Percentiles rank a stretch among this genome's conserved stretches.
Evolutionary conservation across 2,888 invertebrate species (phyloP).

Genomic region (Andricus quercusramuli): DNA sequence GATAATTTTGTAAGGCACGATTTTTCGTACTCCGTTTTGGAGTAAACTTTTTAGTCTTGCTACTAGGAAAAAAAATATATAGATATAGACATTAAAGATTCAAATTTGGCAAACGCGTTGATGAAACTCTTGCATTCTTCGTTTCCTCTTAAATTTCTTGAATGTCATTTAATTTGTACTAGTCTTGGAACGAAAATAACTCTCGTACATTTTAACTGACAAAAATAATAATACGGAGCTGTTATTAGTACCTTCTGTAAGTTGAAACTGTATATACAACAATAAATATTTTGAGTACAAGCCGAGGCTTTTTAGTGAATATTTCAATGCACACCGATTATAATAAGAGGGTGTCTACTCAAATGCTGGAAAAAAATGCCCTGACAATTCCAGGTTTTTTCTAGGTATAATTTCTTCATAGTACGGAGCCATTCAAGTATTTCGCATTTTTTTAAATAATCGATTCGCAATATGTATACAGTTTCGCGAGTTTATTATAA

Average conservation of each 20-base stretch:
- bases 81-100: neutral
- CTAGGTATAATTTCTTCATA: too few relatives aligned
- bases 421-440: too few relatives aligned
- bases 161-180: neutral
- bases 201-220: neutral
- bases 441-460: too few relatives aligned
- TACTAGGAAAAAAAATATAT: neutral
- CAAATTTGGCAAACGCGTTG: neutral
- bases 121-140: neutral
- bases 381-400: too few relatives aligned
- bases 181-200: neutral
- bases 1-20: constrained; percentile 7
- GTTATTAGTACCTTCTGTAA: constrained; percentile 16
- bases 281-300: constrained; percentile 30
- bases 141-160: neutral
- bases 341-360: too few relatives aligned
- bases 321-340: too few relatives aligned
- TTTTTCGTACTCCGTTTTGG: neutral
- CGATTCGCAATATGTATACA: too few relatives aligned
- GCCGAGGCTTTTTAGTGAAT: neutral
- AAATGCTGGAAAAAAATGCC: too few relatives aligned
- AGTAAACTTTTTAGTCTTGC: neutral
- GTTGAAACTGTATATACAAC: constrained; percentile 21
- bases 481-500: too few relatives aligned
- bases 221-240: neutral